phyloP scores from a whole-genome alignment of 2,797 vertebrate species.

The Lateolabrax maculatus region DNA sequence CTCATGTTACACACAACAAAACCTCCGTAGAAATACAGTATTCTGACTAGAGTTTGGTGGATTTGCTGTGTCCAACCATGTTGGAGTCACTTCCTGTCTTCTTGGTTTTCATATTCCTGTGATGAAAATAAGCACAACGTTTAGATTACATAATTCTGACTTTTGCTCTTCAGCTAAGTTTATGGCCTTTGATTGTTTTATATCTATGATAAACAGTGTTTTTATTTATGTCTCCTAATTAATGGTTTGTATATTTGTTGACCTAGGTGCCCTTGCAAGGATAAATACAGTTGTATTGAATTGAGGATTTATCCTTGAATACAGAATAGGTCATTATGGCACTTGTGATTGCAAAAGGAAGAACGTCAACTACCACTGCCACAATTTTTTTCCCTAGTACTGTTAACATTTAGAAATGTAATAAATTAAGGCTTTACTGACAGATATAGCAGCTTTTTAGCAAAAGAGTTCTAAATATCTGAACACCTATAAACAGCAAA shows the following conservation, averaged over 20 bases:
- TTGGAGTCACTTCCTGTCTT: constrained; percentile 12
- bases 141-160: neutral
- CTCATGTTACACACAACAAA: neutral
- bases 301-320: no score
- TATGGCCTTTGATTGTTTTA: neutral
- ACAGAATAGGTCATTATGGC: no score
- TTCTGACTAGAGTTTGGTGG: constrained; percentile 64
- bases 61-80: constrained; percentile 15
- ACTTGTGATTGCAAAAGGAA: no score
- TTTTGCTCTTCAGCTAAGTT: neutral
- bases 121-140: constrained; percentile 11
- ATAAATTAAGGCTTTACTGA: no score
- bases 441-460: no score
- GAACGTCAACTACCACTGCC: no score
- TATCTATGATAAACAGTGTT: neutral
- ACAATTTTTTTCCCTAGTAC: no score
- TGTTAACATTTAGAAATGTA: no score
- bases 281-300: neutral
- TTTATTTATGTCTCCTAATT: no score
- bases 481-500: no score
- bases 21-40: neutral
- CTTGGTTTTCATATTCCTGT: constrained; percentile 29
- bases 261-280: neutral
- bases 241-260: neutral
- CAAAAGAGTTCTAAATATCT: no score